Percentiles rank a stretch among this genome's conserved stretches.
phyloP scores from a whole-genome alignment of 2,797 vertebrate genomes.

The Novumbra hubbsi region DNA sequence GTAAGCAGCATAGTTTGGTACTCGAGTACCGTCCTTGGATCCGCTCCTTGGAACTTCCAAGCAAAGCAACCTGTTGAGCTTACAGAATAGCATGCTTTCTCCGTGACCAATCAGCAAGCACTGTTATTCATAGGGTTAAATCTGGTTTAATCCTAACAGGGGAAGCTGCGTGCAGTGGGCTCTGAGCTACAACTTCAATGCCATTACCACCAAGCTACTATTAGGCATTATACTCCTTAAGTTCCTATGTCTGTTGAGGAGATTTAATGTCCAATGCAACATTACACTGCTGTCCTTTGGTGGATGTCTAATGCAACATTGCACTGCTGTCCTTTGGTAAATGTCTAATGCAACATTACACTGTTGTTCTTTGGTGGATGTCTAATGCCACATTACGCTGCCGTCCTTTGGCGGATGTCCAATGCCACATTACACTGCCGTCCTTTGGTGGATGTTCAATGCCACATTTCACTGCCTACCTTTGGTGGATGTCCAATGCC shows the following conservation, averaged over 20 bases:
- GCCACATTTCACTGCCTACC: no score
- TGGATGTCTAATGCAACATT: no score
- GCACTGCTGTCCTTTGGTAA: no score
- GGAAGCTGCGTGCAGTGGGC: neutral
- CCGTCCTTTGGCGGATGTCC: neutral
- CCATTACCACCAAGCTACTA: neutral
- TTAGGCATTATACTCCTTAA: neutral
- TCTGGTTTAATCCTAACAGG: constrained; percentile 5
- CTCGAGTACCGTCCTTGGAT: constrained; percentile 42
- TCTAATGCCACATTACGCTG: no score
- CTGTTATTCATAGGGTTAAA: constrained; percentile 53
- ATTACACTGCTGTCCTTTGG: no score
- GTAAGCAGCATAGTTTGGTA: constrained; percentile 4
- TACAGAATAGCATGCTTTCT: constrained; percentile 59
- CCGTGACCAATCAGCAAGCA: constrained; percentile 52
- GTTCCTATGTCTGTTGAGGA: neutral
- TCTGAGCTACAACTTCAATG: neutral
- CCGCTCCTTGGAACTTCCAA: constrained; percentile 52
- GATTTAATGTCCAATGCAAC: neutral
- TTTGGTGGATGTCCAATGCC: no score
- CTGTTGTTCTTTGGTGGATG: neutral
- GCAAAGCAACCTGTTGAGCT: constrained; percentile 60
- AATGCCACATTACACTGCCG: no score
- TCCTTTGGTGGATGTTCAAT: no score
- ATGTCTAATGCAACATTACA: no score